phyloP scores from a whole-genome alignment of 1,140 invertebrate genomes.

The Laupala kohalensis region DNA sequence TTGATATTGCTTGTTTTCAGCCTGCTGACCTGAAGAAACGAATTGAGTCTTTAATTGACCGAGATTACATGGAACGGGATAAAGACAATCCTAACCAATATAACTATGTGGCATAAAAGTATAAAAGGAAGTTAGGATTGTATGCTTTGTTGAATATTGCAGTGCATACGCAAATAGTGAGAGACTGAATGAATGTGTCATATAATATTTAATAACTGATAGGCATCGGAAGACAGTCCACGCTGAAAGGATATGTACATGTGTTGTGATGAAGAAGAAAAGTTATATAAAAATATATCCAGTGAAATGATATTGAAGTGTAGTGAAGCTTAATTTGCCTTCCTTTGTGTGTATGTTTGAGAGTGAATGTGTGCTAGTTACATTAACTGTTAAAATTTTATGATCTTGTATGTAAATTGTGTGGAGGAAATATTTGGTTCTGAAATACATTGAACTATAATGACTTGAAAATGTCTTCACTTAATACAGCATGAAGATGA shows the following conservation, averaged over 20 bases:
- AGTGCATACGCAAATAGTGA: neutral
- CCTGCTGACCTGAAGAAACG: slow-evolving; percentile 94
- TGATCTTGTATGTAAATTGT: neutral
- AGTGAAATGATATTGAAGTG: neutral
- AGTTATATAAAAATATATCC: neutral
- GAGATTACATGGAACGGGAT: slow-evolving; percentile 97
- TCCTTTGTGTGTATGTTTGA: neutral
- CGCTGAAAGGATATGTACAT: neutral
- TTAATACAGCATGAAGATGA: neutral
- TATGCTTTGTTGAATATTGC: neutral
- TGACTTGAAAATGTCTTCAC: neutral
- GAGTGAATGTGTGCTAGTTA: neutral
- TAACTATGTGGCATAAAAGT: slow-evolving; percentile 86
- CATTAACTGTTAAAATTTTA: neutral
- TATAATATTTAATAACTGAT: neutral
- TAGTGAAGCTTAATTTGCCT: neutral
- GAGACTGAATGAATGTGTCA: neutral
- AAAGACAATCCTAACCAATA: slow-evolving; percentile 97
- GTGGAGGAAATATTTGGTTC: neutral
- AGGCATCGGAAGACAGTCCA: neutral
- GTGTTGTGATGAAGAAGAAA: neutral
- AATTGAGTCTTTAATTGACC: slow-evolving; percentile 94
- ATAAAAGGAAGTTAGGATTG: neutral
- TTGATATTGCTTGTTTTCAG: slow-evolving; percentile 39
- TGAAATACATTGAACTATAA: neutral